Percentiles rank a stretch among this genome's conserved stretches.
Evolutionary conservation across 2,113 vertebrate species (phyloP).

Genomic region (Gambusia affinis): DNA sequence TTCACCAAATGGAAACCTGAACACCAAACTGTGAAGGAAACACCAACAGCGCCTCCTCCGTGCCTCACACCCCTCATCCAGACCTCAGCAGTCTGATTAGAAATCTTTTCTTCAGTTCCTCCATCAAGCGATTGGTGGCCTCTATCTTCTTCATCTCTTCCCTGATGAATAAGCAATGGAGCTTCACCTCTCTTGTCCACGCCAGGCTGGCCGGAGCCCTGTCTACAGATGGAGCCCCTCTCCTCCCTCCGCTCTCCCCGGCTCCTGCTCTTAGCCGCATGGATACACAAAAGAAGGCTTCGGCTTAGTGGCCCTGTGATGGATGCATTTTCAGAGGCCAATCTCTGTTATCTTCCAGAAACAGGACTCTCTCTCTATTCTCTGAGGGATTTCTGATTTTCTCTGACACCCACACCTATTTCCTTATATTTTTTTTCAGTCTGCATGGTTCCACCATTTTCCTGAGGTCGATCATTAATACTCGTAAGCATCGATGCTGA

Average conservation of each 20-base stretch:
- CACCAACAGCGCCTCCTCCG: constrained; percentile 17
- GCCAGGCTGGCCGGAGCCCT: constrained; percentile 60
- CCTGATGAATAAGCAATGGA: constrained; percentile 82
- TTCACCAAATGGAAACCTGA: too few species aligned
- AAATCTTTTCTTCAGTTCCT: constrained; percentile 52
- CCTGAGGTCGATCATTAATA: constrained; percentile 84
- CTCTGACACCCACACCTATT: constrained; percentile 51
- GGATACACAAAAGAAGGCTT: constrained; percentile 74
- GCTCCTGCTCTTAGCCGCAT: constrained; percentile 59
- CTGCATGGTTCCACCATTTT: constrained; percentile 68
- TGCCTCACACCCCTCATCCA: constrained; percentile 21
- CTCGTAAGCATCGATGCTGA: constrained; percentile 76
- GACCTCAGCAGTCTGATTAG: constrained; percentile 66
- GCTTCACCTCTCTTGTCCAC: constrained; percentile 66
- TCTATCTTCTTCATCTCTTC: constrained; percentile 75
- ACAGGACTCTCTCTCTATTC: constrained; percentile 81
- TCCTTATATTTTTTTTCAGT: constrained; percentile 43
- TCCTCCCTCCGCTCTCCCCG: constrained; percentile 1
- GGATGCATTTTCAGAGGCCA: constrained; percentile 83
- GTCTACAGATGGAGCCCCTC: constrained; percentile 57
- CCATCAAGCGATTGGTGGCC: constrained; percentile 65
- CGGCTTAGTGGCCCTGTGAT: constrained; percentile 81
- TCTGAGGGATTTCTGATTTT: constrained; percentile 76
- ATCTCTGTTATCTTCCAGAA: constrained; percentile 83
- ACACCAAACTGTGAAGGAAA: too few species aligned